Evolutionary conservation across 1,140 invertebrate genomes (phyloP), one percentile per base, ranked within the genome.

Genomic region (Tetramorium alpestre): DNA sequence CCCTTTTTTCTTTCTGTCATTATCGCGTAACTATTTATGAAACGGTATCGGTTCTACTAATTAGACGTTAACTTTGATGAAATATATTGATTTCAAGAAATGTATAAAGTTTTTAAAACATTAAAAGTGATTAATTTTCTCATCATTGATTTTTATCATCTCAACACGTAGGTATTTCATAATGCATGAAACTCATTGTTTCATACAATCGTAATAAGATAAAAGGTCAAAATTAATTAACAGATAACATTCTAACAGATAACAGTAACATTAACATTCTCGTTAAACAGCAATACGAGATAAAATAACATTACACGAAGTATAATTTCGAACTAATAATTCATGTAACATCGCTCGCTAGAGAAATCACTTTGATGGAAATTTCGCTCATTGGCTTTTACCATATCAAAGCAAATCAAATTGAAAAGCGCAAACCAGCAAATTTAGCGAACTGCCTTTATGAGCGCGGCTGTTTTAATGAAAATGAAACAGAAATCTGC

Each of bases 271-370:
- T 22, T 13, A 6, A 77, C 11, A 70, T 44, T 78, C 13, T 10
- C 22, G 13, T 75, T 75, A 44, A 44, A 44, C 25, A 47, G 56
- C 10, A 64, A 70, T 25, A 38, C 75, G 18, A 62, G 28, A 6
- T 58, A 11, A 56, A 56, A 44, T 44, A 69, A 67, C 69, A 81
- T 81, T 44, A 70, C 13, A 6, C 22, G 16, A n/a, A 44, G 16
- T 28, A 56, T 72, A 54, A 81, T 81, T 72, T 56, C 49, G 5
- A 72, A 44, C 22, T 72, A 81, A 80, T 67, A 67, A 81, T 72
- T 54, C 49, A 28, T 13, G n/a, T 69, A 81, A 54, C 64, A 54
- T 41, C n/a, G 38, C 47, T 54, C 18, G 67, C 38, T 28, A 13
- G 25, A 60, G 38, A 28, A 33, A 13, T 73, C 54, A 33, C 16